phyloP scores from a whole-genome alignment of 2,888 invertebrate species.

The Aleiodes testaceus region DNA sequence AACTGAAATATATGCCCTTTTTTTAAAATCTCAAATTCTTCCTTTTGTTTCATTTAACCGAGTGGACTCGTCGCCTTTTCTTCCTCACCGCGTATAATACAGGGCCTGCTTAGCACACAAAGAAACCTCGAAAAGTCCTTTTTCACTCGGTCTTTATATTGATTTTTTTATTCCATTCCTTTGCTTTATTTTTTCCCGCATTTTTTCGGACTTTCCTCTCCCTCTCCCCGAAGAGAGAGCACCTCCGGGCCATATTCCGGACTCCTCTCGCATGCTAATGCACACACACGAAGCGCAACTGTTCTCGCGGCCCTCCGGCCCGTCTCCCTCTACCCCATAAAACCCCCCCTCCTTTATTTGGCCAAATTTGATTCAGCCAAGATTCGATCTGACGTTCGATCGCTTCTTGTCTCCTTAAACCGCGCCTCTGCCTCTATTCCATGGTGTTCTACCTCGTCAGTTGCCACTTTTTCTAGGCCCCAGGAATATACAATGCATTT shows the following conservation, averaged over 20 bases:
- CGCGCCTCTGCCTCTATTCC: slow-evolving; percentile 32
- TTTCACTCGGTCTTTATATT: slow-evolving; percentile 35
- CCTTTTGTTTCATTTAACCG: slow-evolving; percentile 36
- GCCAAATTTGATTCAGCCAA: slow-evolving; percentile 60
- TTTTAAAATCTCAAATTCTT: slow-evolving; percentile 14
- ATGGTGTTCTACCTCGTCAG: slow-evolving; percentile 23
- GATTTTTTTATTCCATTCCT: slow-evolving; percentile 43
- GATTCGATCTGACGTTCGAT: slow-evolving; percentile 68
- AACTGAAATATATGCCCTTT: slow-evolving; percentile 35
- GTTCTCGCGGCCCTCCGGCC: slow-evolving; percentile 63
- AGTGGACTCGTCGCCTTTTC: slow-evolving; percentile 33
- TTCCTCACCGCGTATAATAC: slow-evolving; percentile 43
- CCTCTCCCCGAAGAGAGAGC: slow-evolving; percentile 5
- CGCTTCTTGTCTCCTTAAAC: slow-evolving; percentile 62
- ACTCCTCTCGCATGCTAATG: slow-evolving; percentile 66
- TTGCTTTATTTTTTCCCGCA: slow-evolving; percentile 16
- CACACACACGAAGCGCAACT: slow-evolving; percentile 69
- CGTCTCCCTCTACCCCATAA: background rate
- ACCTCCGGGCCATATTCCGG: slow-evolving; percentile 19
- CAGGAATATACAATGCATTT: background rate
- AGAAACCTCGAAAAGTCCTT: slow-evolving; percentile 65
- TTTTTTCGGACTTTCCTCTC: slow-evolving; percentile 24
- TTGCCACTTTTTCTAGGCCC: slow-evolving; percentile 31
- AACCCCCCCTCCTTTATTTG: slow-evolving; percentile 51
- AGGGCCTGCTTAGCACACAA: slow-evolving; percentile 62